Percentiles rank a stretch among this genome's conserved stretches.
Evolutionary conservation across 1,140 invertebrate species (phyloP).

Genomic region (Eulimnadia texana): DNA sequence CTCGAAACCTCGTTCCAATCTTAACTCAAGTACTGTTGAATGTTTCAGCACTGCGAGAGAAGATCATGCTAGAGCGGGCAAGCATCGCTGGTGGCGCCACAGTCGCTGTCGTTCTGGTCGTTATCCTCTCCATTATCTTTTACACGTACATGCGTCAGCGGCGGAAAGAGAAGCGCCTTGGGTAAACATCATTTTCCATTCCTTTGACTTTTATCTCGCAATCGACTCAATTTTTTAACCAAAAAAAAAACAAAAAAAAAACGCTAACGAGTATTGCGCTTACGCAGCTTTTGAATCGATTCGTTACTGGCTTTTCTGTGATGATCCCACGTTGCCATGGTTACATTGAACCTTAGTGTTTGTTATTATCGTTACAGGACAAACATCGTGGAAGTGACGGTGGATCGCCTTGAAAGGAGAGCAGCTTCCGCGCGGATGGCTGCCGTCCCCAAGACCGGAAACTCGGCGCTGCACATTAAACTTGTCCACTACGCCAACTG

Average conservation of each 20-base stretch:
- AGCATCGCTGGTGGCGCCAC: constrained; percentile 79
- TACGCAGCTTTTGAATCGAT: too few relatives aligned
- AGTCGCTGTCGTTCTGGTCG: constrained; percentile 69
- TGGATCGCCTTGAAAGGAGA: neutral
- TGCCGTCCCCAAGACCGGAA: neutral
- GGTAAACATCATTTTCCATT: neutral
- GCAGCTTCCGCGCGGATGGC: neutral
- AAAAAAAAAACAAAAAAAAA: neutral
- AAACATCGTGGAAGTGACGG: neutral
- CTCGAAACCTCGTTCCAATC: too few relatives aligned
- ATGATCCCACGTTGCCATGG: too few relatives aligned
- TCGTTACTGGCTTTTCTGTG: too few relatives aligned
- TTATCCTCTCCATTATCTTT: constrained; percentile 46
- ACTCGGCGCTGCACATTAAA: neutral
- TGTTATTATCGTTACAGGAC: neutral
- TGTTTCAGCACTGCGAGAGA: constrained; percentile 58
- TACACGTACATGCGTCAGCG: constrained; percentile 17
- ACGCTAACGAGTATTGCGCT: too few relatives aligned
- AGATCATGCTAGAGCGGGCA: constrained; percentile 76
- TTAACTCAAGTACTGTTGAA: too few relatives aligned
- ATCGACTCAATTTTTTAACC: neutral
- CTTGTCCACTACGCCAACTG: neutral
- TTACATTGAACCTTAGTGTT: too few relatives aligned
- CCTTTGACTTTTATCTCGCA: neutral
- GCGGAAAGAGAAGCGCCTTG: constrained; percentile 15